phyloP scores from a whole-genome alignment of 1,140 invertebrate species.

The Bombus sibiricus region DNA sequence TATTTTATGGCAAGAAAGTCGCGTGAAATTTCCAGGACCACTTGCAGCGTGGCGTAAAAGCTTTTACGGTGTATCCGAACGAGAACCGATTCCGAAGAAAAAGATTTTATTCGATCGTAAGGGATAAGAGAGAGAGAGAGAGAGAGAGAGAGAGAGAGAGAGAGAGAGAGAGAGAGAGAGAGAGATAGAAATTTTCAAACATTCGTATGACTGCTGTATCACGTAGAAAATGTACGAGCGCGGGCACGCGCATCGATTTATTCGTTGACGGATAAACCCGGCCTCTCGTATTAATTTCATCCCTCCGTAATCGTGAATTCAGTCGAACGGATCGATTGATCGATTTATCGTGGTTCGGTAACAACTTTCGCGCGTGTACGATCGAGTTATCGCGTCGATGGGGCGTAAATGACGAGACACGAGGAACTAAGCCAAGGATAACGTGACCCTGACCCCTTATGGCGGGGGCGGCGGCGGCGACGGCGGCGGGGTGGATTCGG shows the following conservation, averaged over 20 bases:
- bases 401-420: constrained; percentile 1
- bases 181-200: not conserved
- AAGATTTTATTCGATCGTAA: not conserved
- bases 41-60: not conserved
- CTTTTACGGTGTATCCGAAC: not conserved
- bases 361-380: not conserved
- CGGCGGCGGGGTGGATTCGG: not conserved
- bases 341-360: not conserved
- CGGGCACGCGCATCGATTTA: not conserved
- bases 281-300: not conserved
- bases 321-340: not conserved
- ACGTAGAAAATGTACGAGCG: not conserved
- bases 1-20: not conserved
- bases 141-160: too few species aligned
- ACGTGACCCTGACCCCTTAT: constrained; percentile 30
- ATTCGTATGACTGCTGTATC: not conserved
- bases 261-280: not conserved
- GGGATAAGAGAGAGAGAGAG: too few species aligned
- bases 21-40: not conserved
- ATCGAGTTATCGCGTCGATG: not conserved
- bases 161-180: too few species aligned
- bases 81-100: not conserved
- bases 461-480: not conserved
- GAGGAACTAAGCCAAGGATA: not conserved
- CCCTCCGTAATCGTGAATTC: not conserved